Base-by-base conservation (phyloP, 2,888 invertebrate species). In the Drosophila peninsularis region DNA sequence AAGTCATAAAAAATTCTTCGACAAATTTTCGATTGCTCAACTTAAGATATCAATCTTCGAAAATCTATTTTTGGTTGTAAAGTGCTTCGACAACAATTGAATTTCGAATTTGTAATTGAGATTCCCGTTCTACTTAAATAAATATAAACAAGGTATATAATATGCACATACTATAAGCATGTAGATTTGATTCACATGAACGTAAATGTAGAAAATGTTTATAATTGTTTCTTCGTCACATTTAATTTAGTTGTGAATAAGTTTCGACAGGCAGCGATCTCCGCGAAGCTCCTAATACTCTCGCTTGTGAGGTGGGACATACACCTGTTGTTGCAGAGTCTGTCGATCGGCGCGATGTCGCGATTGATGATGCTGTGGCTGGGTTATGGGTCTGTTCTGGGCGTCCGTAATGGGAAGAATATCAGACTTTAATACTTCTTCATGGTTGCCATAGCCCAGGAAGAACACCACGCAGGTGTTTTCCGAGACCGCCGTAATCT, bases 391-490 rank as follows among this genome's bases (percentile, higher is more conserved):
- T 47, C 89, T 80, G 75, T 91, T 85, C 30, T 91, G 90, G 3
- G 78, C 82, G 73, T 92, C 91, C 10, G 93, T 93, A 61, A 94
- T 91, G 6, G 97, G 96, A 91, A 96, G 94, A 90, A 97, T 96
- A 92, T 98, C 97, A 14, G 94, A 93, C 91, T 96, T 95, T 24
- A 97, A 93, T 21, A 98, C 96, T 93, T 98, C 97, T 91, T 98
- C 98, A 78, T 96, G 96, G 92, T 98, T 98, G 45, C 97, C 97
- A 91, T 98, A 98, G 57, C 96, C 97, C 86, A 96, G 94, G 92
- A 97, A 98, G 82, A 95, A 95, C 13, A 98, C 97, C 39, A 97
- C 97, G 78, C 96, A 97, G 1, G 97, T 97, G 82, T 94, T 95
- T n/a, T 96, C 95, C 0, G 96, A 96, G 54, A 96, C 94, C 5